These are phyloP conservation scores for Eulemur macaco DNA, from an alignment of 2,113 vertebrate genomes.

Conservation along the genomic window DNA sequence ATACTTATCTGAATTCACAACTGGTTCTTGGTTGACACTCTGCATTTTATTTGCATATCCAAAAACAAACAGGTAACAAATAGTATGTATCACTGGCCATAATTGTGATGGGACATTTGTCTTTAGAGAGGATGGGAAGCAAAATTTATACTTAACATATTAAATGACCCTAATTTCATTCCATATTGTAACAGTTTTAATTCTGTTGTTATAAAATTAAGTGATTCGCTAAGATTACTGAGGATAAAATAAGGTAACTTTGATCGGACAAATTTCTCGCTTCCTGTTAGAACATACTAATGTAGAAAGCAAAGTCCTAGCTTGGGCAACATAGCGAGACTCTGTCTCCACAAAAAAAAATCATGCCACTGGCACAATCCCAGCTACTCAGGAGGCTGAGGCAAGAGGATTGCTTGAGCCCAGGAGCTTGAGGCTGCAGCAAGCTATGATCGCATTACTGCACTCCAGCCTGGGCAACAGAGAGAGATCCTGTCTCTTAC, in stretches of 20 bases:
- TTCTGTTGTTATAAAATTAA: constrained; percentile 28
- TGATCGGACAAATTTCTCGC: not conserved
- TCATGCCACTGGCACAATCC: too few species aligned
- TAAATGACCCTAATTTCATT: not conserved
- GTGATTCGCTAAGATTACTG: not conserved
- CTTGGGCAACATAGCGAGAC: too few species aligned
- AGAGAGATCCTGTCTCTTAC: too few species aligned
- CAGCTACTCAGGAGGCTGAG: too few species aligned
- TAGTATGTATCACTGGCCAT: not conserved
- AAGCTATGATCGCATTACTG: too few species aligned
- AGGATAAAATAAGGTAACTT: not conserved
- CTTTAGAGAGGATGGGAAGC: not conserved
- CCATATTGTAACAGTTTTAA: not conserved
- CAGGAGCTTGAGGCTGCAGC: too few species aligned
- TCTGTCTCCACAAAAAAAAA: too few species aligned
- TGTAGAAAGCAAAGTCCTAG: not conserved
- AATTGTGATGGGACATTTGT: not conserved
- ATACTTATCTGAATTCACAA: constrained; percentile 32
- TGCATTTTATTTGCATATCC: not conserved
- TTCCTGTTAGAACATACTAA: constrained; percentile 3
- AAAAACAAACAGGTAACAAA: not conserved
- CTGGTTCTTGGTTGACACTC: not conserved
- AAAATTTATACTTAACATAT: constrained; percentile 25
- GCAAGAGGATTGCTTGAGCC: too few species aligned
- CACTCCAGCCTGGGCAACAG: too few species aligned